Conservation (phyloP, 2,888 invertebrate species). For the Phortica okadai region DNA sequence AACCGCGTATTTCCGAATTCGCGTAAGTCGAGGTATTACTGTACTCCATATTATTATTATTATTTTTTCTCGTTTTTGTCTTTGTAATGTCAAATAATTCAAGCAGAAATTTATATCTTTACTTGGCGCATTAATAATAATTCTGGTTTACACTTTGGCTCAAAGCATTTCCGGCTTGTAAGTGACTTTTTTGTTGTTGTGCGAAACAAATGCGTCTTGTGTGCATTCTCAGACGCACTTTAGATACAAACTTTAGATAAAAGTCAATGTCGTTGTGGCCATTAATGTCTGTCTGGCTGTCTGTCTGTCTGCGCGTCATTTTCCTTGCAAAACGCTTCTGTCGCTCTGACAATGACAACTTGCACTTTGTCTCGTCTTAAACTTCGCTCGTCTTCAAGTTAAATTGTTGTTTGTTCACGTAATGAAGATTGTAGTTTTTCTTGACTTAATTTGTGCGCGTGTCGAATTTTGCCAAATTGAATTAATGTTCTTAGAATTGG, state of each 20-base stretch:
- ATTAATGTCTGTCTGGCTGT: not conserved
- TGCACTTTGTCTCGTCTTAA: constrained; percentile 39
- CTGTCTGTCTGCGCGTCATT: not conserved
- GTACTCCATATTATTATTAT: not conserved
- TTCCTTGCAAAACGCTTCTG: constrained; percentile 54
- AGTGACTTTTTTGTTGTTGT: not conserved
- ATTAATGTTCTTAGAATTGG: not conserved
- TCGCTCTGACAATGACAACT: constrained; percentile 52
- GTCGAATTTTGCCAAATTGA: not conserved
- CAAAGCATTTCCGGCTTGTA: constrained; percentile 18
- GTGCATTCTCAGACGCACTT: constrained; percentile 60
- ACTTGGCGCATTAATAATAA: constrained; percentile 55
- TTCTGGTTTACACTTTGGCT: constrained; percentile 49
- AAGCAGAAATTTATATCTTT: constrained; percentile 43
- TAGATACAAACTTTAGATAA: constrained; percentile 55
- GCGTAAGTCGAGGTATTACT: too few relatives aligned
- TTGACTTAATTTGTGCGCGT: too few relatives aligned
- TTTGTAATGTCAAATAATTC: constrained; percentile 36
- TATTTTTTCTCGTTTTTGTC: constrained; percentile 4
- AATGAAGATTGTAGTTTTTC: too few relatives aligned
- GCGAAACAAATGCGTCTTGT: constrained; percentile 44
- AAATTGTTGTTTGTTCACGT: too few relatives aligned
- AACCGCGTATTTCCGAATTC: too few relatives aligned
- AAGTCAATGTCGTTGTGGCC: constrained; percentile 17
- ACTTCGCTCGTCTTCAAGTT: too few relatives aligned